A percentile compares a stretch with the other conserved stretches of the same genome.
Conservation (phyloP, 2,113 vertebrate genomes). For the Embiotoca jacksoni region DNA sequence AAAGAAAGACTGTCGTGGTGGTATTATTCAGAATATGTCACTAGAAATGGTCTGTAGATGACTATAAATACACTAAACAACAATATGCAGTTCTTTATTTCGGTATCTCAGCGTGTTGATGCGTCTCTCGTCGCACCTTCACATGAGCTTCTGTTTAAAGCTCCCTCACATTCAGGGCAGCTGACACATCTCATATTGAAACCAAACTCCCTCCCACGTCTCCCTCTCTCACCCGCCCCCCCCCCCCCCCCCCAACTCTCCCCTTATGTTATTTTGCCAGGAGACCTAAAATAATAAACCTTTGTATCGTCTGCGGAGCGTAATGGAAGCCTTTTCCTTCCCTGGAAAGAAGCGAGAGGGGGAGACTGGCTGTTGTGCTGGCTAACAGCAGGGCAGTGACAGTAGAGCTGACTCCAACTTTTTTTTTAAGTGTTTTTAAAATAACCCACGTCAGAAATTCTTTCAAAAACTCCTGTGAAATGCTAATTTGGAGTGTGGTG, state of each 20-base stretch:
- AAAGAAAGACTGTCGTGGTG: not conserved
- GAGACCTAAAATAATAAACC: constrained; percentile 75
- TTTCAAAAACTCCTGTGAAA: constrained; percentile 48
- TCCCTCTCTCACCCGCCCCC: not conserved
- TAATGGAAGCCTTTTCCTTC: constrained; percentile 64
- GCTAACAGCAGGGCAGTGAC: constrained; percentile 28
- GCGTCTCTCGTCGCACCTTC: constrained; percentile 17
- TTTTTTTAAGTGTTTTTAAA: constrained; percentile 17
- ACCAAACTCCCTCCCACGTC: constrained; percentile 51
- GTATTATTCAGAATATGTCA: not conserved
- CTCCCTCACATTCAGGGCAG: constrained; percentile 55
- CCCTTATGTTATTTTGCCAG: constrained; percentile 68
- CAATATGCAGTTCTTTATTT: not conserved
- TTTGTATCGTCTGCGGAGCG: constrained; percentile 60
- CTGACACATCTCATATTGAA: constrained; percentile 72
- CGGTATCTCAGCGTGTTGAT: not conserved
- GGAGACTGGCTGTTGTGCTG: constrained; percentile 33
- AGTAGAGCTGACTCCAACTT: constrained; percentile 39
- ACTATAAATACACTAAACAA: no score
- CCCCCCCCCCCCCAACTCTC: not conserved
- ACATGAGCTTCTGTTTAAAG: constrained; percentile 61
- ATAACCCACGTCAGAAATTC: constrained; percentile 25
- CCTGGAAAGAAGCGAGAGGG: constrained; percentile 55
- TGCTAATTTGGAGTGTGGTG: constrained; percentile 41
- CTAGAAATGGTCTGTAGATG: not conserved